These are phyloP conservation scores for Limnephilus auricula DNA, from an alignment of 2,888 invertebrate genomes.

Conservation along the genomic window DNA sequence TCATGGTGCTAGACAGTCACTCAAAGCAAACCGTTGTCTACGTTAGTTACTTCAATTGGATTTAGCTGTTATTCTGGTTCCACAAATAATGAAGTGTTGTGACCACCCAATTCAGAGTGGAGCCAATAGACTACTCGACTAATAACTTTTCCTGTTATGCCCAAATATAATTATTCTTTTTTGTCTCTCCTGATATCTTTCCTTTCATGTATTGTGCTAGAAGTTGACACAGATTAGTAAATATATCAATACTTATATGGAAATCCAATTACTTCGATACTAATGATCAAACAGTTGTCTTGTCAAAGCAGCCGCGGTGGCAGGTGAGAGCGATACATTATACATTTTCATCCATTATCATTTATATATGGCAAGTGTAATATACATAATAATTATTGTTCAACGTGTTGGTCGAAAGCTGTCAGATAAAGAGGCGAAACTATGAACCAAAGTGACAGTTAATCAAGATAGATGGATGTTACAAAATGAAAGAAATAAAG, in stretches of 20 bases:
- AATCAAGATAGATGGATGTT: neutral
- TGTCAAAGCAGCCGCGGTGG: neutral
- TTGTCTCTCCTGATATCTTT: neutral
- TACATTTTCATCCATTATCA: neutral
- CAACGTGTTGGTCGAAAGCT: neutral
- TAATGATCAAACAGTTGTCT: neutral
- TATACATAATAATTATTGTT: neutral
- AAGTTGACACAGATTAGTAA: neutral
- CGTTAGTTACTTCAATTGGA: too few species aligned
- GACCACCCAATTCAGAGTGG: too few species aligned
- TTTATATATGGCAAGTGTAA: neutral
- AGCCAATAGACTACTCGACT: neutral
- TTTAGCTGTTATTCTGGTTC: too few species aligned
- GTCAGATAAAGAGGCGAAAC: neutral
- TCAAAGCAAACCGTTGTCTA: too few species aligned
- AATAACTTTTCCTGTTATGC: neutral
- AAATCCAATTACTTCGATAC: neutral
- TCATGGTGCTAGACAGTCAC: too few species aligned
- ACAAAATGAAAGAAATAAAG: neutral
- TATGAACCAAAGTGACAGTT: neutral
- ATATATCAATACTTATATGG: neutral
- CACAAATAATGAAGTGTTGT: too few species aligned
- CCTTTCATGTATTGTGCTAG: neutral
- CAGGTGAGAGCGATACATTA: neutral
- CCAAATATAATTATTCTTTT: neutral